phyloP scores from a whole-genome alignment of 2,113 vertebrate genomes.

The cattle (Bos taurus) region ARS-UCD2.0 NC_037356.1:50173001-50173500 shows the following conservation, averaged over 20 bases:
- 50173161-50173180: not conserved
- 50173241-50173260: not conserved
- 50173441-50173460: not conserved
- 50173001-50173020: not conserved
- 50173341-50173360: too few relatives aligned
- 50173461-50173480: not conserved
- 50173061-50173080: not conserved
- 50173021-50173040: fast-evolving
- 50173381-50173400: not conserved
- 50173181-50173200: not conserved
- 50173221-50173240: not conserved
- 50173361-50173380: fast-evolving
- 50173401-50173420: not conserved
- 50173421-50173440: not conserved
- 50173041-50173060: not conserved
- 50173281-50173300: not conserved
- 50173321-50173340: not conserved
- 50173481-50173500: not conserved
- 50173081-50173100: too few relatives aligned
- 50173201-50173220: fast-evolving
- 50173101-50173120: not conserved
- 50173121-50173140: fast-evolving
- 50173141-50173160: not conserved
- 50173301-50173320: not conserved
- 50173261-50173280: not conserved